Evolutionary conservation across 2,888 invertebrate genomes (phyloP).

Genomic region (Hirtodrosophila cameraria): DNA sequence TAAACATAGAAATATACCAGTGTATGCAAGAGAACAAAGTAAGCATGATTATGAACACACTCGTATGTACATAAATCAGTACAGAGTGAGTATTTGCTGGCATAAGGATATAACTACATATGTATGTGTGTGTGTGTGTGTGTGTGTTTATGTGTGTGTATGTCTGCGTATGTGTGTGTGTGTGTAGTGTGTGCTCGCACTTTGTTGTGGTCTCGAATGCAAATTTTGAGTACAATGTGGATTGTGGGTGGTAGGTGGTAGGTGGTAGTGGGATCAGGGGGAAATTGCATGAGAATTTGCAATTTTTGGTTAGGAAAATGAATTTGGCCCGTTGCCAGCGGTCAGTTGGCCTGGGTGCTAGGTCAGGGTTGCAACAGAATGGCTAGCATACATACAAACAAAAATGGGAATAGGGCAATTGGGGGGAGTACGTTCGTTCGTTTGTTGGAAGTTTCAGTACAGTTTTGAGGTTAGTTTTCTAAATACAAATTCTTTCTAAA

Average conservation of each 20-base stretch:
- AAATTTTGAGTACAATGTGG: conserved; percentile 20
- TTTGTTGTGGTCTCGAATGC: conserved; percentile 64
- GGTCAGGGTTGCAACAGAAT: conserved; percentile 51
- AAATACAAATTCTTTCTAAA: not conserved
- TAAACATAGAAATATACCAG: conserved; percentile 1
- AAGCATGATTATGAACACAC: not conserved
- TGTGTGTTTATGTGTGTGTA: conserved; percentile 5
- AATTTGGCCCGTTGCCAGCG: conserved; percentile 54
- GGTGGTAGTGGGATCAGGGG: too few relatives aligned
- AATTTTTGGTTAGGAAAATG: conserved; percentile 54
- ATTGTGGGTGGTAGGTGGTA: too few relatives aligned
- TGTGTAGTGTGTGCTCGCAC: conserved; percentile 27
- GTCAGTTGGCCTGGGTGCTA: conserved; percentile 35
- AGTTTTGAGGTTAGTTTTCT: conserved; percentile 14
- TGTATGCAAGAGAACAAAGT: not conserved
- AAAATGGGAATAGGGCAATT: not conserved
- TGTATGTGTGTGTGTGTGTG: too few relatives aligned
- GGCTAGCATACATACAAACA: not conserved
- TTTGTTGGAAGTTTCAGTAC: not conserved
- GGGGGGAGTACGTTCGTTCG: too few relatives aligned
- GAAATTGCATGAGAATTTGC: conserved; percentile 29
- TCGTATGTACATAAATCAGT: not conserved
- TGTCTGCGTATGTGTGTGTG: too few relatives aligned
- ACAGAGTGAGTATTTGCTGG: too few relatives aligned
- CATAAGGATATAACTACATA: too few relatives aligned